Evolutionary conservation across 2,888 invertebrate species (phyloP), one percentile per base, ranked within the genome.

Genomic region (Ethmia dodecea): DNA sequence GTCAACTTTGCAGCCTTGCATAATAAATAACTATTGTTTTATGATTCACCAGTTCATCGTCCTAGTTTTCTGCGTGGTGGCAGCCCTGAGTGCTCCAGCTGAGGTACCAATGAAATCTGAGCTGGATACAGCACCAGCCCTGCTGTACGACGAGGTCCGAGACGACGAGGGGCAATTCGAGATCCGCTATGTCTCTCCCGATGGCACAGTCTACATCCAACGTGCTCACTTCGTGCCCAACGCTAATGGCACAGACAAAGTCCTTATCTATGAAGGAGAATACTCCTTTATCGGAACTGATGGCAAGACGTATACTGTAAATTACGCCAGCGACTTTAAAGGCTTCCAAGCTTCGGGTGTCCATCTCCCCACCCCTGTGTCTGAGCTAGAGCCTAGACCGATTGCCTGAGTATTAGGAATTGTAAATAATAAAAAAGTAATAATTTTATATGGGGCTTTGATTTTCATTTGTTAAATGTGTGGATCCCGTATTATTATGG

Each of bases 111-210:
- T 28, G 1, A n/a, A n/a, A n/a, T 1, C 29, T 40, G 11, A 45
- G 53, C n/a, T 38, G 6, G 27, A 8, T 15, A 44, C 33, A 0
- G 38, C 62, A 2, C 67, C 71, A 6, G 68, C 71, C 0, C 39
- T 69, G 0, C 40, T 56, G 18, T 68, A 73, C 31, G 61, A 67
- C 33, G 69, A 70, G 41, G 41, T 62, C 9, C 71, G 63, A 37
- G 71, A 70, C 16, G 59, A 64, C 24, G 51, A 48, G 12, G 67
- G 68, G 1, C 70, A 71, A 42, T 72, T 60, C 38, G 47, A 57
- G 1, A 49, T 71, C 3, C 58, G 62, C 13, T 73, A 69, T 47
- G 56, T 65, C 22, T 70, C 70, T 3, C 69, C 66, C 22, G 68
- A 72, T 35, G 70, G 70, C 5, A 70, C 59, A 13, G 42, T 63